Percentiles rank a stretch among this genome's conserved stretches.
phyloP scores from a whole-genome alignment of 2,888 invertebrate species.

The Phalera bucephala region DNA sequence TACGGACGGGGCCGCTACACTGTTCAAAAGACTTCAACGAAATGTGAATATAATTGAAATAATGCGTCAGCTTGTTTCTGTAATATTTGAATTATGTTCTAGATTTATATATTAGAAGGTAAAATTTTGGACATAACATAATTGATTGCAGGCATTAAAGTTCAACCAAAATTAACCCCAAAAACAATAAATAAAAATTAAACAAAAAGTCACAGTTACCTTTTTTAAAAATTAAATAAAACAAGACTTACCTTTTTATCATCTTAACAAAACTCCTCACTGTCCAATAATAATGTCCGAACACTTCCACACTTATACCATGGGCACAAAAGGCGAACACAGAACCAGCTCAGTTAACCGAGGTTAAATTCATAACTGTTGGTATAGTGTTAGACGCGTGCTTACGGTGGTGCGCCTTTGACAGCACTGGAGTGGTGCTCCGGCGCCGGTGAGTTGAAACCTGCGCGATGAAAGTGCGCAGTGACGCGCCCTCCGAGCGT shows the following conservation, averaged over 20 bases:
- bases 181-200: conserved; percentile 6
- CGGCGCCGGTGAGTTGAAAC: conserved; percentile 47
- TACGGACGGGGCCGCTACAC: conserved; percentile 46
- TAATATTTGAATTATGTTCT: too few relatives aligned
- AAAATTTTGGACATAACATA: too few relatives aligned
- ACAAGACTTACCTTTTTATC: conserved; percentile 61
- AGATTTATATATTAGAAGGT: too few relatives aligned
- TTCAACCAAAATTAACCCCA: conserved; percentile 2
- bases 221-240: too few relatives aligned
- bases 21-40: conserved; percentile 47
- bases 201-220: too few relatives aligned
- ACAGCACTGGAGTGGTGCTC: conserved; percentile 50
- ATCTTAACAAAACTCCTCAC: conserved; percentile 48
- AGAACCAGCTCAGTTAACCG: conserved; percentile 33
- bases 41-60: too few relatives aligned
- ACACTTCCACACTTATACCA: conserved; percentile 60
- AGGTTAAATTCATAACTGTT: conserved; percentile 33
- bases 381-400: conserved; percentile 39
- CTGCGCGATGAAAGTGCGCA: conserved; percentile 50
- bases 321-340: conserved; percentile 56
- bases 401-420: conserved; percentile 51
- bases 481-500: conserved; percentile 23
- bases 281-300: conserved; percentile 44
- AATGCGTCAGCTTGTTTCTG: too few relatives aligned
- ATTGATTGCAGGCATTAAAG: background rate